Evolutionary conservation across 92 coral and sea anemone species (phyloP), one percentile per base, ranked within the genome.

Genomic region (Zoanthus gigantus): DNA sequence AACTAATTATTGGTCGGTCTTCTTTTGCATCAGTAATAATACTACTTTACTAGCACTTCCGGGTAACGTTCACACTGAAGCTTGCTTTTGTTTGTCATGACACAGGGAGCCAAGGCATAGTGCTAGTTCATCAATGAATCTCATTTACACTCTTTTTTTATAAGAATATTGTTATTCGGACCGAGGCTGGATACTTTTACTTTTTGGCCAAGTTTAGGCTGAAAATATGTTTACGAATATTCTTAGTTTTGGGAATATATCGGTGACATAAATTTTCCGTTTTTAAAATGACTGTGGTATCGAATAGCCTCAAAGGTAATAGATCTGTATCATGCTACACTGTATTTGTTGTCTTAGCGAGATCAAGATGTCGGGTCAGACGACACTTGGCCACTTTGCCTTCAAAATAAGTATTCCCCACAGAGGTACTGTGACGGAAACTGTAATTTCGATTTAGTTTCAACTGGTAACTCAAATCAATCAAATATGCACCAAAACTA

Each of bases 251-350:
- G 23, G 23, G 23, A 23, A 23, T 23, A 23, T 78, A 78, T 78
- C 83, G 83, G 83, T 78, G 83, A 78, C 83, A 42, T 42, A 72
- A 1, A 37, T 42, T 44, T 78, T 78, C 83, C 83, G 83, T 78
- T 78, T 78, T 37, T 44, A 42, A 37, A 78, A 42, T 29, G 83
- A 16, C 71, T 14, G 54, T 78, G 83, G 83, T 53, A 78, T 44
- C 58, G 56, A 29, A 42, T 78, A 60, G 66, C 61, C 18, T 42
- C 61, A 53, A 78, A 78, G 57, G 57, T 32, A 31, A 78, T 78
- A 54, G 74, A 50, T 28, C 57, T 78, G 83, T 54, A 78, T 15
- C 69, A 61, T 61, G 28, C 11, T 61, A 61, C 69, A 61, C 69
- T 67, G 12, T 67, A 67, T 67, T 2, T 32, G 32, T 67, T 67